Evolutionary conservation across 1,140 invertebrate species (phyloP), one percentile per base, ranked within the genome.

Genomic region (Rhopalosiphum maidis): DNA sequence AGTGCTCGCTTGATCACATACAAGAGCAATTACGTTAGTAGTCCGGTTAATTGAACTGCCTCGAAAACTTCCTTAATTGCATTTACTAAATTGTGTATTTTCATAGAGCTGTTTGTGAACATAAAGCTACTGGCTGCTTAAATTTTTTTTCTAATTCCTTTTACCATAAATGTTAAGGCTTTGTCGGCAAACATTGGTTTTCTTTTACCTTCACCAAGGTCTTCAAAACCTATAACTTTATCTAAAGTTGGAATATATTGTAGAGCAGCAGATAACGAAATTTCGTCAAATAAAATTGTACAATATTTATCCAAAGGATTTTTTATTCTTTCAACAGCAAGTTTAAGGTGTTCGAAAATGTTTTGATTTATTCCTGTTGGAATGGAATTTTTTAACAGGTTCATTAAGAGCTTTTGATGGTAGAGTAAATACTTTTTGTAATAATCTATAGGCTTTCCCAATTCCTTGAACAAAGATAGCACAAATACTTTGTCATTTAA

Each of bases 151-250:
- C 82, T 22, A 30, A 83, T 30, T 9, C 82, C 82, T 83, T 25
- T 83, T 18, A 83, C 82, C 30, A 83, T 30, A 35, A 83, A 83
- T 83, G 82, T 83, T 83, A 83, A 83, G 30, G 82, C 82, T 83
- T 83, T 83, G 30, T 83, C 82, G 30, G 82, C 82, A 83, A 83
- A 83, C 30, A 83, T 35, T 83, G 82, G 30, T 83, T 35, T 83
- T 30, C 82, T 83, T 83, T 83, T 37, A 35, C 37, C 82, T 25
- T 83, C 82, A 83, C 82, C 82, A 18, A 83, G 82, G 18, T 83
- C 30, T 83, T 83, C 82, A 83, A 83, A 83, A n/a, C 82, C 82
- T 23, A 83, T 15, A 83, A 83, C 37, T n/a, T 83, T 83, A n/a
- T 83, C 82, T 7, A 46, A 46, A 46, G 43, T 46, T 46, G 43